These are phyloP conservation scores for Falcunculus frontatus DNA, from an alignment of 2,113 vertebrate species.

Conservation along the genomic window DNA sequence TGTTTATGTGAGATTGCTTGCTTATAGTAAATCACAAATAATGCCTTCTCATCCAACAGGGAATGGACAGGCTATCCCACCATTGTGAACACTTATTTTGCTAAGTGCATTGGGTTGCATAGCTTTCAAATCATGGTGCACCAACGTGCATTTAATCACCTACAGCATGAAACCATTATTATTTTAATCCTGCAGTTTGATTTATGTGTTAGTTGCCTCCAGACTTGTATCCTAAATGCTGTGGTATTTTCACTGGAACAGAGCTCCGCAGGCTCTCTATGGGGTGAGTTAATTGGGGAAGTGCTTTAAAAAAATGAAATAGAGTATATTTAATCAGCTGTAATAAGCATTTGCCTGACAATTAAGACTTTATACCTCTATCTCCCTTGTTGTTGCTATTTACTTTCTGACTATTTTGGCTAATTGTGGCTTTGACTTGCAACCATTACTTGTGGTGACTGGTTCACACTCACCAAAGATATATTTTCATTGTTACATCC, in stretches of 20 bases:
- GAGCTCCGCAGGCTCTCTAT: slow-evolving; percentile 24
- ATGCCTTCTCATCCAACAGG: slow-evolving; percentile 56
- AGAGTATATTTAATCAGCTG: not conserved
- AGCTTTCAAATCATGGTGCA: slow-evolving; percentile 26
- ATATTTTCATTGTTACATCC: not conserved
- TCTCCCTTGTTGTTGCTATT: not conserved
- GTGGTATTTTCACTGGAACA: slow-evolving; percentile 45
- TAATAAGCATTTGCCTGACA: slow-evolving; percentile 4
- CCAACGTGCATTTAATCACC: slow-evolving; percentile 33
- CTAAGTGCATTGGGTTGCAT: not conserved
- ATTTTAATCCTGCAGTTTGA: slow-evolving; percentile 41
- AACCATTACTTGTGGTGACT: slow-evolving; percentile 9
- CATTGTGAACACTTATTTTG: slow-evolving; percentile 20
- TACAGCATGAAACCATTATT: slow-evolving; percentile 51
- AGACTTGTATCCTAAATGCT: slow-evolving; percentile 26
- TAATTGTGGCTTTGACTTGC: slow-evolving; percentile 17
- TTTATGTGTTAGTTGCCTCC: slow-evolving; percentile 28
- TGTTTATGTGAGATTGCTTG: slow-evolving; percentile 59
- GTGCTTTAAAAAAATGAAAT: slow-evolving; percentile 8
- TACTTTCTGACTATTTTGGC: slow-evolving; percentile 29
- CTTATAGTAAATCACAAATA: slow-evolving; percentile 25
- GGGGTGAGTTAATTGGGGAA: slow-evolving; percentile 53
- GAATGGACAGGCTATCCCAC: slow-evolving; percentile 32
- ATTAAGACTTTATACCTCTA: not conserved
- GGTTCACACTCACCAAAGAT: not conserved